Conservation (phyloP, 2,888 invertebrate species). For the Perdita meconis region DNA sequence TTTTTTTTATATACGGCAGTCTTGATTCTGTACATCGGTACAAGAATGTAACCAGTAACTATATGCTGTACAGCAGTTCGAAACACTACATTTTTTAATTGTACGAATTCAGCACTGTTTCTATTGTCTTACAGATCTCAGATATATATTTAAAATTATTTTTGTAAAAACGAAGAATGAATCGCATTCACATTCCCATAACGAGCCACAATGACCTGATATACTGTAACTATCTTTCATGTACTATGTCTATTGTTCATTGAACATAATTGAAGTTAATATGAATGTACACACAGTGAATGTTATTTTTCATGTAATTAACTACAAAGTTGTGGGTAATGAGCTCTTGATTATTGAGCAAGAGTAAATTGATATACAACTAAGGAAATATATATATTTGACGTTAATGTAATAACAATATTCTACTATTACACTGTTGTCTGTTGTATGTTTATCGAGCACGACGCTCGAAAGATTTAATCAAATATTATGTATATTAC, state of each 20-base stretch:
- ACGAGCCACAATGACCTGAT: slow-evolving; percentile 78
- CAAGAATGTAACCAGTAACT: slow-evolving; percentile 40
- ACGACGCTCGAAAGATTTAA: slow-evolving; percentile 77
- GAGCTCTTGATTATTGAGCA: slow-evolving; percentile 65
- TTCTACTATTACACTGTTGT: slow-evolving; percentile 83
- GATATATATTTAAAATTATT: slow-evolving; percentile 79
- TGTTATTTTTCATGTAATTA: slow-evolving; percentile 81
- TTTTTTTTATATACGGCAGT: slow-evolving; percentile 46
- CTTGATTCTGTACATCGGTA: slow-evolving; percentile 50
- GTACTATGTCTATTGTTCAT: slow-evolving; percentile 77
- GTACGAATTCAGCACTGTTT: slow-evolving; percentile 67
- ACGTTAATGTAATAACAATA: slow-evolving; percentile 82
- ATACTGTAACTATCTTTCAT: slow-evolving; percentile 79
- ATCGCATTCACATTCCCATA: slow-evolving; percentile 78
- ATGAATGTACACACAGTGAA: slow-evolving; percentile 79
- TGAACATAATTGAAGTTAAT: slow-evolving; percentile 77
- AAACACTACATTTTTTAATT: slow-evolving; percentile 60
- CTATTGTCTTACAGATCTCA: slow-evolving; percentile 76
- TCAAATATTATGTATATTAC: slow-evolving; percentile 82
- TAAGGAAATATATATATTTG: slow-evolving; percentile 78
- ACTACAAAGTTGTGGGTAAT: slow-evolving; percentile 71
- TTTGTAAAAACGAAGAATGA: slow-evolving; percentile 74
- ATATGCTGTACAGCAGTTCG: slow-evolving; percentile 55
- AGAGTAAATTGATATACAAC: slow-evolving; percentile 72
- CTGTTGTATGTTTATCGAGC: slow-evolving; percentile 81